Evolutionary conservation across 2,113 vertebrate genomes (phyloP), one percentile per base, ranked within the genome.

Genomic region (Camarhynchus parvulus): DNA sequence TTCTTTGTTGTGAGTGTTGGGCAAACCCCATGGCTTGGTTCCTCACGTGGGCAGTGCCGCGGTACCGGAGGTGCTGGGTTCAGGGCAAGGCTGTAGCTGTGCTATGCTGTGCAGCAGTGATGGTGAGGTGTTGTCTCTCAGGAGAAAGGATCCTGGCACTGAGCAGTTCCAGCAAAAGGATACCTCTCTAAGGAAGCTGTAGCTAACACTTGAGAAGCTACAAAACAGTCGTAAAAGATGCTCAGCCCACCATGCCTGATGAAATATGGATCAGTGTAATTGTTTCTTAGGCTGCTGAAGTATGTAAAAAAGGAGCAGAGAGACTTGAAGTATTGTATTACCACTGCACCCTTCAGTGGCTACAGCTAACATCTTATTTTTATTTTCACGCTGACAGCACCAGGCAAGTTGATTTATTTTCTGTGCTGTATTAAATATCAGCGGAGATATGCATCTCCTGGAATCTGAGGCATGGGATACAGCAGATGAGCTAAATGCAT

Each of bases 361-460:
- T 92, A 47, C 69, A 64, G 56, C 76, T 75, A 95, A 77, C 81
- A 73, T 73, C 63, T 95, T 79, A 89, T 88, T 89, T 96, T 93
- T 88, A 89, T 92, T 95, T 93, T 53, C 66, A 92, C 24, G 69
- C 44, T 93, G 93, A 90, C 79, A 96, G 56, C 83, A 80, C 47
- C 63, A 67, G 75, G 59, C 55, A 74, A 58, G 42, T 68, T 92
- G 95, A 90, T 96, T 90, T 94, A 90, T 95, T 82, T 95, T 95
- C 63, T 52, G 15, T 42, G 23, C 66, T 79, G 50, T 56, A 91
- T 84, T 89, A 92, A 90, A 50, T 78, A 75, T 74, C 61, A 88
- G 79, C 70, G 76, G 50, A 96, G 59, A 87, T 68, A 75, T 4
- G 25, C 22, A 7, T 72, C 58, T 89, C 73, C 68, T n/a, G 37